Evolutionary conservation across 2,888 invertebrate species (phyloP).

Genomic region (Ellobium chinense): DNA sequence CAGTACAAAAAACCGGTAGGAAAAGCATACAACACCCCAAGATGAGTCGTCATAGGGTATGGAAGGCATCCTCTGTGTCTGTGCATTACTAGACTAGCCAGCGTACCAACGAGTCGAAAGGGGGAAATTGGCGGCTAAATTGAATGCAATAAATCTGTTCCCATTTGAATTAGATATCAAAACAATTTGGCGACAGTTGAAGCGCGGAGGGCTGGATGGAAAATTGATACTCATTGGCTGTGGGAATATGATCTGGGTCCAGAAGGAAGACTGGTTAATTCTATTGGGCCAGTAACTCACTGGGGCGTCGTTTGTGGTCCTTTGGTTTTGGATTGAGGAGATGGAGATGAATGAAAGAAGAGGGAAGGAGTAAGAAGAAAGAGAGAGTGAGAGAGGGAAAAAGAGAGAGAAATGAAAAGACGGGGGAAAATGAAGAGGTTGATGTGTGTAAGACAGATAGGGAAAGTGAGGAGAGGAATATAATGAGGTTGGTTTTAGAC

Average conservation of each 20-base stretch:
- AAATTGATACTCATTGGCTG: background rate
- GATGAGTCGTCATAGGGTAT: background rate
- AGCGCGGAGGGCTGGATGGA: background rate
- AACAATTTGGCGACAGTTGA: background rate
- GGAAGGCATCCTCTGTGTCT: background rate
- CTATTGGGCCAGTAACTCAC: background rate
- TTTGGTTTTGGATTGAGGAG: no score
- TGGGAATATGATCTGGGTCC: background rate
- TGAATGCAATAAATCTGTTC: conserved; percentile 19
- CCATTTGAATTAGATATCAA: background rate
- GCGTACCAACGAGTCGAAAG: background rate
- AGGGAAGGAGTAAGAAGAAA: no score
- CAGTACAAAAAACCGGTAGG: no score
- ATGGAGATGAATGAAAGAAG: no score
- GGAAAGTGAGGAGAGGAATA: no score
- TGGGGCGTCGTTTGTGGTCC: background rate
- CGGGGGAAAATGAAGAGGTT: background rate
- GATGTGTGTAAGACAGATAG: background rate
- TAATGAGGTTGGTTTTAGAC: background rate
- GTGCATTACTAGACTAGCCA: no score
- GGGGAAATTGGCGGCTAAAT: conserved; percentile 25
- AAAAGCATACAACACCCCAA: background rate
- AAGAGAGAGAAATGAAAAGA: no score
- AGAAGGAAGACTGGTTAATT: background rate
- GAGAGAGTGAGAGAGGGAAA: background rate